A percentile compares a stretch with the other conserved stretches of the same genome.
Conservation (phyloP, 37 sponge, comb jelly and placozoan species). For the Geodia barretti region DNA sequence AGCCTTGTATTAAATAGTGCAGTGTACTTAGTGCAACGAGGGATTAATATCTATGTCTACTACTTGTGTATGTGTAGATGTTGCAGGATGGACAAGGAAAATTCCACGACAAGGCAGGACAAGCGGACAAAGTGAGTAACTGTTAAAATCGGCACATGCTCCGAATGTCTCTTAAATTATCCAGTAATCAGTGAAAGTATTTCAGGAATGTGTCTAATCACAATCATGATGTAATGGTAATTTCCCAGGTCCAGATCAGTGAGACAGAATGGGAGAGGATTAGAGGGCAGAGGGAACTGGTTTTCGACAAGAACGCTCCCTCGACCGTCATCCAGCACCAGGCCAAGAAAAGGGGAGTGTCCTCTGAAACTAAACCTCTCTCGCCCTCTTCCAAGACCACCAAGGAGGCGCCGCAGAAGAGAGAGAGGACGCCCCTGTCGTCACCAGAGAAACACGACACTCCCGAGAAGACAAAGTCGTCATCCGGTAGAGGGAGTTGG, state of each 20-base stretch:
- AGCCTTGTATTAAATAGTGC: too few relatives aligned
- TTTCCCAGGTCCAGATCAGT: not conserved
- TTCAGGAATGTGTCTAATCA: not conserved
- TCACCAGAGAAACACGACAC: not conserved
- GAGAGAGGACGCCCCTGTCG: not conserved
- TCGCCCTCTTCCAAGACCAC: not conserved
- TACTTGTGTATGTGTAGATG: too few relatives aligned
- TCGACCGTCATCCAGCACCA: not conserved
- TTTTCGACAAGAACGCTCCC: slow-evolving; percentile 24
- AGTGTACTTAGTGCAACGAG: too few relatives aligned
- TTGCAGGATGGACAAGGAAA: not conserved
- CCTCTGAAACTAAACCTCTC: not conserved
- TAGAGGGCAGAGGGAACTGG: slow-evolving; percentile 13
- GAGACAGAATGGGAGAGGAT: slow-evolving; percentile 16
- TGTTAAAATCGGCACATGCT: not conserved
- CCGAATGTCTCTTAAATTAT: too few relatives aligned
- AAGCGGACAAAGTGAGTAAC: not conserved
- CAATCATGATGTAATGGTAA: not conserved
- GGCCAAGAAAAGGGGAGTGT: not conserved
- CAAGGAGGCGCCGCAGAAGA: not conserved
- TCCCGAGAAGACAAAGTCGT: not conserved
- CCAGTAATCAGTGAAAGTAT: too few relatives aligned
- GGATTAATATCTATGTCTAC: too few relatives aligned
- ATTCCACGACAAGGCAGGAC: not conserved
- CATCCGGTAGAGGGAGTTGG: not conserved